These are phyloP conservation scores for Cryptocephalus primarius DNA, from an alignment of 2,888 invertebrate species.

Conservation along the genomic window DNA sequence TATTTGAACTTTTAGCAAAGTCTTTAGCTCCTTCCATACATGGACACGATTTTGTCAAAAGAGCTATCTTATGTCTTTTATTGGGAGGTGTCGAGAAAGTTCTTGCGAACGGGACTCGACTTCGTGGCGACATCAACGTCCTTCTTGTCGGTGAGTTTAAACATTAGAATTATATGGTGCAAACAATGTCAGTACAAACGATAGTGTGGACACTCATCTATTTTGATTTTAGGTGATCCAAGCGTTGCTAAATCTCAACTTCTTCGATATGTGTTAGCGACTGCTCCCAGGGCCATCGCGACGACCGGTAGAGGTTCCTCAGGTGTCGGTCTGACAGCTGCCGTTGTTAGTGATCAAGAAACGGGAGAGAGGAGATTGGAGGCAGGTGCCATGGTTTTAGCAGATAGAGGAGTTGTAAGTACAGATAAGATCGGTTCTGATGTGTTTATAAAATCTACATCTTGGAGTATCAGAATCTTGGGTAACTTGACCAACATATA, in stretches of 20 bases:
- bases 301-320: constrained; percentile 97
- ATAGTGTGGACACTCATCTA: too few relatives aligned
- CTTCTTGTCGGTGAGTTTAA: constrained; percentile 40
- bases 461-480: too few relatives aligned
- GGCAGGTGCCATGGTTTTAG: constrained; percentile 99
- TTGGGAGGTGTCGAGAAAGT: constrained; percentile 94
- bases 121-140: constrained; percentile 59
- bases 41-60: constrained; percentile 93
- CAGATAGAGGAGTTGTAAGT: constrained; percentile 66
- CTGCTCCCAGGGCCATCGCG: constrained; percentile 91
- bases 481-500: too few relatives aligned
- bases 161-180: too few relatives aligned
- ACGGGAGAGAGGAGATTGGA: constrained; percentile 67
- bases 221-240: constrained; percentile 71
- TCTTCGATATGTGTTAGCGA: constrained; percentile 83
- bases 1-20: constrained; percentile 80
- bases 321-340: constrained; percentile 97
- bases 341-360: constrained; percentile 93
- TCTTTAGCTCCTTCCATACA: constrained; percentile 97
- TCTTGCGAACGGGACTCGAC: constrained; percentile 79
- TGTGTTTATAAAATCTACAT: background rate
- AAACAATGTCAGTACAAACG: too few relatives aligned
- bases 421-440: background rate
- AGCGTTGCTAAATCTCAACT: constrained; percentile 98
- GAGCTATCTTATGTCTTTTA: constrained; percentile 86